phyloP scores from a whole-genome alignment of 2,797 vertebrate species.

The Natrix natrix region DNA sequence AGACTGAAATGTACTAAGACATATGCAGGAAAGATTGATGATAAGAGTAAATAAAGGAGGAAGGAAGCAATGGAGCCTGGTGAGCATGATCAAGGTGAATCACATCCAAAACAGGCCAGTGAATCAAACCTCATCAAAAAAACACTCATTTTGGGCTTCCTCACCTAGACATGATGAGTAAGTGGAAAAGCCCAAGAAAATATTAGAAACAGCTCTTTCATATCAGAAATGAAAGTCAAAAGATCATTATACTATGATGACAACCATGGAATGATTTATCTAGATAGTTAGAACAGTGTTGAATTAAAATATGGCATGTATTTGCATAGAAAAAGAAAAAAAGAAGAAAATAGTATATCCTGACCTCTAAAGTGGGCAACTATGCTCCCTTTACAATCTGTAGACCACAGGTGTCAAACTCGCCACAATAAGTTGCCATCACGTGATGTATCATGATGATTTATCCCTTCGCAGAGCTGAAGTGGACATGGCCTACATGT shows the following conservation, averaged over 20 bases:
- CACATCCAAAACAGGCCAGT: slow-evolving; percentile 32
- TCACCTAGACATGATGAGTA: slow-evolving; percentile 25
- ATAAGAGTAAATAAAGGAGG: slow-evolving; percentile 26
- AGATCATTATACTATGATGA: slow-evolving; percentile 22
- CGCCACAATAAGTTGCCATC: too few species aligned
- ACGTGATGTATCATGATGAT: too few species aligned
- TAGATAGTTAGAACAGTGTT: slow-evolving; percentile 36
- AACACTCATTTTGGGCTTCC: slow-evolving; percentile 13
- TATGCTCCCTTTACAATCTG: not conserved
- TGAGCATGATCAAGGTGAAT: slow-evolving; percentile 35
- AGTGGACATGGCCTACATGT: too few species aligned
- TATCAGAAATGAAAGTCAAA: slow-evolving; percentile 25
- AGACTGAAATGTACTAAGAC: not conserved
- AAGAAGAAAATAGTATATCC: not conserved
- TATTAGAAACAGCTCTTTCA: slow-evolving; percentile 32
- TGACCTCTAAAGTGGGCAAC: not conserved
- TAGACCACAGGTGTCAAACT: too few species aligned
- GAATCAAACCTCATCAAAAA: slow-evolving; percentile 46
- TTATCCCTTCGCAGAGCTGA: too few species aligned
- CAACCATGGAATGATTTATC: slow-evolving; percentile 27
- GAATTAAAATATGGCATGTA: slow-evolving; percentile 28
- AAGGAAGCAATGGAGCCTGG: not conserved
- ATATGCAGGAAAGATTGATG: slow-evolving; percentile 22
- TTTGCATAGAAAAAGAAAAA: not conserved
- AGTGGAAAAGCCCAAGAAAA: not conserved